phyloP scores from a whole-genome alignment of 2,888 invertebrate genomes.

The Sphaeridia pumilis region DNA sequence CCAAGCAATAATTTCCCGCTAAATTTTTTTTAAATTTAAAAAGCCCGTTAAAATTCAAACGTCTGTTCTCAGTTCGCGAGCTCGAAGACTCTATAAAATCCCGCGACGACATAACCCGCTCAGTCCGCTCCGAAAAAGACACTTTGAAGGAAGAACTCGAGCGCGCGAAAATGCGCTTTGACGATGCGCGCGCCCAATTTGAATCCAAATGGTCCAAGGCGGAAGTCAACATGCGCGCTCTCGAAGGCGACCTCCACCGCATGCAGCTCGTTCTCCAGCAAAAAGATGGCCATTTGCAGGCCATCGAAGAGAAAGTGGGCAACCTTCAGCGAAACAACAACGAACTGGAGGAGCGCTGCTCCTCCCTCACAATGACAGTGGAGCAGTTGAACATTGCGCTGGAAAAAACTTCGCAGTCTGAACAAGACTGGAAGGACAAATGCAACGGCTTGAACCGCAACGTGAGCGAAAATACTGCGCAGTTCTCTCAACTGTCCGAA shows the following conservation, averaged over 20 bases:
- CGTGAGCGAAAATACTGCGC: conserved; percentile 28
- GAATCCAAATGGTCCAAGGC: conserved; percentile 49
- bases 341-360: conserved; percentile 75
- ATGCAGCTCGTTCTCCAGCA: conserved; percentile 76
- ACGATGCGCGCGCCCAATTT: conserved; percentile 28
- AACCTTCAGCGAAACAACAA: conserved; percentile 61
- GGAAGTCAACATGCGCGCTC: conserved; percentile 71
- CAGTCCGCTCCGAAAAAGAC: conserved; percentile 30
- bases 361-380: conserved; percentile 81
- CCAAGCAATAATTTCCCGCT: too few relatives aligned
- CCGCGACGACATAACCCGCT: conserved; percentile 26
- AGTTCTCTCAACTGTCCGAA: conserved; percentile 56
- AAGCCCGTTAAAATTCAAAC: background rate
- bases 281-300: conserved; percentile 62
- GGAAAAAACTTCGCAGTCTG: conserved; percentile 70
- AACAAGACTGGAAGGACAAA: conserved; percentile 41
- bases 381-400: conserved; percentile 75
- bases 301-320: conserved; percentile 73
- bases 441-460: conserved; percentile 27
- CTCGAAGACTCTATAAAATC: conserved; percentile 24
- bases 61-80: conserved; percentile 10
- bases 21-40: background rate
- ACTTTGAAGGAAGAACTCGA: conserved; percentile 29
- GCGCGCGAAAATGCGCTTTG: conserved; percentile 25
- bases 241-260: conserved; percentile 81